These are phyloP conservation scores for Ovibos moschatus DNA, from an alignment of 2,113 vertebrate genomes.

Conservation along the genomic window DNA sequence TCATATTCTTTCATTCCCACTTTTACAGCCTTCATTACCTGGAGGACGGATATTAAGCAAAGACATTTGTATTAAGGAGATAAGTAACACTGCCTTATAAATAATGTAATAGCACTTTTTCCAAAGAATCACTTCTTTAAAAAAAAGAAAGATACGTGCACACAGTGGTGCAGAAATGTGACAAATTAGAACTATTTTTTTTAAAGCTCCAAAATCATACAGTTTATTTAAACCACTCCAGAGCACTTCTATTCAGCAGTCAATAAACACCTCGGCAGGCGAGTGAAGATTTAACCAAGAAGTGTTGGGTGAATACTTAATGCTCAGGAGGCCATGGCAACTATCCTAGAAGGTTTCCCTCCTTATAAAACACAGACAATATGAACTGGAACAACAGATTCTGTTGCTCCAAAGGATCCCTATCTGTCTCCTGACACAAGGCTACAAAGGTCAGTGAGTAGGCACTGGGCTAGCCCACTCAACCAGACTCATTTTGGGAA, in stretches of 20 bases:
- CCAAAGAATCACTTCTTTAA: slow-evolving; percentile 55
- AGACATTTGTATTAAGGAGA: slow-evolving; percentile 57
- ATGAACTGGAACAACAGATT: neutral
- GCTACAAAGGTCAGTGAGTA: neutral
- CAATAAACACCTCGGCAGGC: neutral
- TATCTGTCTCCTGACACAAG: neutral
- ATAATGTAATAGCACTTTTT: slow-evolving; percentile 43
- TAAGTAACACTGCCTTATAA: slow-evolving; percentile 59
- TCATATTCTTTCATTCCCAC: slow-evolving; percentile 88
- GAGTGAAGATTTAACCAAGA: neutral
- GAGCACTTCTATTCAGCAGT: slow-evolving; percentile 4
- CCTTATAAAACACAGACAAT: neutral
- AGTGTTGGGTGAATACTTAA: neutral
- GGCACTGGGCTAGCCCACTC: neutral
- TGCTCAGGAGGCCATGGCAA: neutral
- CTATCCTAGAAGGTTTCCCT: neutral
- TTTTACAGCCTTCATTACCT: slow-evolving; percentile 89
- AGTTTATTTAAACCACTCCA: slow-evolving; percentile 31
- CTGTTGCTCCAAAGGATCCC: neutral
- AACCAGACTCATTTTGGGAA: neutral
- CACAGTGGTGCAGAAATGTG: slow-evolving; percentile 43
- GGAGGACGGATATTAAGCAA: slow-evolving; percentile 73
- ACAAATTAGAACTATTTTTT: slow-evolving; percentile 34
- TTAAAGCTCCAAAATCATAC: neutral
- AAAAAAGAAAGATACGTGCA: slow-evolving; percentile 51